Conservation (phyloP, 2,888 invertebrate genomes). For the Cacoxenus indagator region DNA sequence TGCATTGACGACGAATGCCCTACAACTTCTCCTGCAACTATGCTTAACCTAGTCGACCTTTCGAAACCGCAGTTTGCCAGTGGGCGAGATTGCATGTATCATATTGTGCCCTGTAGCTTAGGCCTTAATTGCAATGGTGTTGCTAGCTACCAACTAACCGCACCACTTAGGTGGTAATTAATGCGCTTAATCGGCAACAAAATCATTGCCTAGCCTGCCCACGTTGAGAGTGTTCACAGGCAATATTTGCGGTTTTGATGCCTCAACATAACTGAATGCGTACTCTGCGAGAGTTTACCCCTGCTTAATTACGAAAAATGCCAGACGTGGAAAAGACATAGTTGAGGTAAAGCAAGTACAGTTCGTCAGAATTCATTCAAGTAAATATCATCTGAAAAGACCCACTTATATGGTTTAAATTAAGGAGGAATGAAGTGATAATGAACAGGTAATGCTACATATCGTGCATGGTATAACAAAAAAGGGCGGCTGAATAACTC, state of each 20-base stretch:
- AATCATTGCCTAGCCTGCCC: background rate
- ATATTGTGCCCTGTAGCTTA: background rate
- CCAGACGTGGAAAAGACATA: too few relatives aligned
- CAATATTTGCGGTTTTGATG: background rate
- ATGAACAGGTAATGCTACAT: too few relatives aligned
- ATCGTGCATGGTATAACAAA: too few relatives aligned
- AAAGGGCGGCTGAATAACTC: too few relatives aligned
- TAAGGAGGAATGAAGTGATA: too few relatives aligned
- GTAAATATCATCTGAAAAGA: too few relatives aligned
- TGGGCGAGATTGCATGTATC: background rate
- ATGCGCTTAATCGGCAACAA: constrained; percentile 12
- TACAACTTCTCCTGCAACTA: background rate
- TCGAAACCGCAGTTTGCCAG: background rate
- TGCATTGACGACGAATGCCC: background rate
- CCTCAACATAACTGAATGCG: too few relatives aligned
- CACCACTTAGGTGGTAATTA: constrained; percentile 7
- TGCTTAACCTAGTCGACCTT: background rate
- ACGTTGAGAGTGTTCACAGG: background rate
- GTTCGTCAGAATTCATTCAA: too few relatives aligned
- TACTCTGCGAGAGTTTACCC: too few relatives aligned
- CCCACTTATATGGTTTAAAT: too few relatives aligned
- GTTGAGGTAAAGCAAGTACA: too few relatives aligned
- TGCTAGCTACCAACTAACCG: background rate
- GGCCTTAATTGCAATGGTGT: background rate
- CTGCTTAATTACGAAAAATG: too few relatives aligned